Base-by-base conservation (phyloP, 2,797 vertebrate species). In the Danio choprae region DNA sequence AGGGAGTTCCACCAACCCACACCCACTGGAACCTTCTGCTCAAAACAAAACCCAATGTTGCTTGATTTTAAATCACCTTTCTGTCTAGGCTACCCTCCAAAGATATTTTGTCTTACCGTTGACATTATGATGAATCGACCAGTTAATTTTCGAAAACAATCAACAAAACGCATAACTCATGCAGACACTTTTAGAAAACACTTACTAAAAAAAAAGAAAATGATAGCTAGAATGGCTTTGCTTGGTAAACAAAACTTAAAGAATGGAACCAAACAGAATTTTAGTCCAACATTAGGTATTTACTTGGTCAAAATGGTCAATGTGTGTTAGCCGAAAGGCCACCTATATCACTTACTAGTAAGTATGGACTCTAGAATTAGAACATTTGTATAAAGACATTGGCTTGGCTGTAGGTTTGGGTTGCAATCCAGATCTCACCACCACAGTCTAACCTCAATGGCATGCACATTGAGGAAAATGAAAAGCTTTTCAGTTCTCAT, bases 401-500 rank as follows among this genome's bases (percentile, higher is more conserved):
- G 60, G 29, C 70, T 50, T 71, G 46, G 74, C 44, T 22, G 76
- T 83, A 84, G 86, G 86, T 81, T 87, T 87, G 83, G 84, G 84
- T 87, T 84, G 83, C 79, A 83, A 82, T 86, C 79, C 77, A 87
- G 96, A 96, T 97, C 97, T 97, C 96, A 96, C 95, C 94, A 95
- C 92, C 93, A 92, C 87, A 94, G 81, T 80, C 77, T 83, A 91
- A 92, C 89, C 94, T 93, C 93, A 95, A 95, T 92, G 94, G 92
- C 97, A 99, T 99, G 98, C 98, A 98, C 90, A 95, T 94, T 95
- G 93, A 93, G 92, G 90, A 92, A 91, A 94, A 94, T 94, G 94
- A 94, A 92, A 94, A 95, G 92, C 84, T 90, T 91, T 90, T 91
- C 89, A 91, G 89, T 91, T 94, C 91, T 95, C 91, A 92, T 95